phyloP scores from a whole-genome alignment of 2,888 invertebrate species.

The Pammene fasciana region DNA sequence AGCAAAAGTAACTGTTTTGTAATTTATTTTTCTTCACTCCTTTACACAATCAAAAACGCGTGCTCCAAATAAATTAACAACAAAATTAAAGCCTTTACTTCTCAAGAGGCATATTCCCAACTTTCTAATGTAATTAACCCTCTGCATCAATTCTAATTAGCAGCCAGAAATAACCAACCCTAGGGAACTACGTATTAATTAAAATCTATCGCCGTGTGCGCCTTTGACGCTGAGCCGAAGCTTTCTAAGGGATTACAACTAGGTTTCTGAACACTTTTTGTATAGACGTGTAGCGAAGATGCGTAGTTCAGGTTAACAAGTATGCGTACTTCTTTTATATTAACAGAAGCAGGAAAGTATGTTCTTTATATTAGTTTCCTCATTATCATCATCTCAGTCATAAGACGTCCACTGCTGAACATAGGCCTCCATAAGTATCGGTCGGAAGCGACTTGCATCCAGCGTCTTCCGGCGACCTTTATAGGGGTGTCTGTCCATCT shows the following conservation, averaged over 20 bases:
- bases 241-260: conserved; percentile 5
- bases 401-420: too few species aligned
- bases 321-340: too few species aligned
- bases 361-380: too few species aligned
- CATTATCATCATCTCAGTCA: too few species aligned
- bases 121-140: conserved; percentile 23
- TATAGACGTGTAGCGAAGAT: neutral
- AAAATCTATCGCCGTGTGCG: conserved; percentile 17
- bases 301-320: neutral
- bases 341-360: too few species aligned
- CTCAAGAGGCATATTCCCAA: conserved; percentile 25
- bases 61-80: conserved; percentile 9
- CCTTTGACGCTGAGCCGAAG: conserved; percentile 7
- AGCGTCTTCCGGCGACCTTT: too few species aligned
- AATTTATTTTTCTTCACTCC: neutral
- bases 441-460: too few species aligned
- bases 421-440: too few species aligned
- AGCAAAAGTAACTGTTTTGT: too few species aligned
- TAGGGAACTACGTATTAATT: conserved; percentile 25
- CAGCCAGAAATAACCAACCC: conserved; percentile 21
- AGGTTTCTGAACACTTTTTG: conserved; percentile 1
- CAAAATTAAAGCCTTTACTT: conserved; percentile 1
- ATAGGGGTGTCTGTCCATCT: too few species aligned
- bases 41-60: neutral
- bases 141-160: conserved; percentile 28